Percentiles rank a stretch among this genome's conserved stretches.
phyloP scores from a whole-genome alignment of 2,113 vertebrate species.

The Notothenia rossii region DNA sequence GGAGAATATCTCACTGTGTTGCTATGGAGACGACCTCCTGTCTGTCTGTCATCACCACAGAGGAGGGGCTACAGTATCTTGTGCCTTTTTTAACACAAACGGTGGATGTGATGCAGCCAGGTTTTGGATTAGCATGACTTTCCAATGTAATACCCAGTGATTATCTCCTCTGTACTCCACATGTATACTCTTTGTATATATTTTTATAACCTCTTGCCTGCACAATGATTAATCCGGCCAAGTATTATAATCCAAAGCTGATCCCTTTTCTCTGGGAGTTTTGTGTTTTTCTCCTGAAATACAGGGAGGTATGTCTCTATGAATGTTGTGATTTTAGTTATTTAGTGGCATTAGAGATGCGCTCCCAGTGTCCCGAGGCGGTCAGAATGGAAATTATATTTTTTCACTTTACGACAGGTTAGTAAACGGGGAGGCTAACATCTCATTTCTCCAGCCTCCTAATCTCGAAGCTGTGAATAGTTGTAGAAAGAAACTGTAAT shows the following conservation, averaged over 20 bases:
- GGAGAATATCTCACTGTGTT: constrained; percentile 56
- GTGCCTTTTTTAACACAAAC: constrained; percentile 78
- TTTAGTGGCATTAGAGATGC: constrained; percentile 59
- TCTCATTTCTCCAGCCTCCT: constrained; percentile 54
- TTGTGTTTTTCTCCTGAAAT: constrained; percentile 24
- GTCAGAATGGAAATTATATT: constrained; percentile 36
- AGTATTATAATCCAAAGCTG: constrained; percentile 77
- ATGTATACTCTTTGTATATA: constrained; percentile 65
- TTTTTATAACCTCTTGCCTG: constrained; percentile 77
- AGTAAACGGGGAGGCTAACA: constrained; percentile 4
- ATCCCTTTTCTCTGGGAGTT: constrained; percentile 49
- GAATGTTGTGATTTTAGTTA: constrained; percentile 51
- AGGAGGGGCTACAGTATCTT: constrained; percentile 64
- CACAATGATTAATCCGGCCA: constrained; percentile 77
- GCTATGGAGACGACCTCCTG: constrained; percentile 63
- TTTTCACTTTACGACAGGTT: constrained; percentile 30
- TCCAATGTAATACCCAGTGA: constrained; percentile 57
- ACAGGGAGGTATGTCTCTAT: constrained; percentile 32
- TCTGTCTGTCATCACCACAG: constrained; percentile 69
- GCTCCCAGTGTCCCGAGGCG: constrained; percentile 16
- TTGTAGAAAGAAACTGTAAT: constrained; percentile 28
- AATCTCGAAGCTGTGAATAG: constrained; percentile 77
- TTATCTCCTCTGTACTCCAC: constrained; percentile 50
- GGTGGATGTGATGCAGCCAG: constrained; percentile 64
- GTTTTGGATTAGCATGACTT: constrained; percentile 68